These are phyloP conservation scores for Lanius collurio DNA, from an alignment of 2,113 vertebrate species.

Conservation along the genomic window DNA sequence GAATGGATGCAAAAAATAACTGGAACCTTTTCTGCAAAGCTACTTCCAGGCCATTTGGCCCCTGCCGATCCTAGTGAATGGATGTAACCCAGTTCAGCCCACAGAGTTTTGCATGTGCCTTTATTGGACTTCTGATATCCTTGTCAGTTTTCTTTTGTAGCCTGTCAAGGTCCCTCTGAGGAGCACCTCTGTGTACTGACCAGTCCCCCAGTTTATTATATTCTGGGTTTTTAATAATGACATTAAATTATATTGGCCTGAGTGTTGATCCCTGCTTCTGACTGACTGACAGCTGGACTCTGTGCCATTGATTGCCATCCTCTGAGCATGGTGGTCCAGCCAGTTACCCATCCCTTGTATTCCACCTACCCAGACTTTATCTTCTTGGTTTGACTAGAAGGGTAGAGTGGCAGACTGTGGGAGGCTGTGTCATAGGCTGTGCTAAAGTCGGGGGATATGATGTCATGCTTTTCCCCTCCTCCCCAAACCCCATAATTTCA, in stretches of 20 bases:
- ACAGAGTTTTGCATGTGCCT: not conserved
- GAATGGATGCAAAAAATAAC: not conserved
- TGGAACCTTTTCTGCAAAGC: not conserved
- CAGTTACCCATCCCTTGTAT: not conserved
- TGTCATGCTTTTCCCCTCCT: not conserved
- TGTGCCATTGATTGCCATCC: rapidly evolving
- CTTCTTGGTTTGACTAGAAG: not conserved
- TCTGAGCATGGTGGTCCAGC: not conserved
- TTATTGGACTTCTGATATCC: not conserved
- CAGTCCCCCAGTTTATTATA: not conserved
- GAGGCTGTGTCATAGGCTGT: not conserved
- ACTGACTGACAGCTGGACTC: not conserved
- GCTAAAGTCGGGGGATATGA: not conserved
- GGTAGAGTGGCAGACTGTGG: not conserved
- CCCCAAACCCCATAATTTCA: not conserved
- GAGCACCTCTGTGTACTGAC: not conserved
- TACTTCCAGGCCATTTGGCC: not conserved
- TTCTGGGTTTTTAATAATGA: not conserved
- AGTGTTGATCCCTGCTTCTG: not conserved
- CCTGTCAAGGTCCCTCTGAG: not conserved
- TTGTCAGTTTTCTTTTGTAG: not conserved
- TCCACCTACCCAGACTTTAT: not conserved
- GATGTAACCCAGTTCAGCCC: not conserved
- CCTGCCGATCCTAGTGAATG: rapidly evolving
- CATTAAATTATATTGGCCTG: not conserved